Evolutionary conservation across 2,113 vertebrate species (phyloP), one percentile per base, ranked within the genome.

Genomic region (Ochotona curzoniae): DNA sequence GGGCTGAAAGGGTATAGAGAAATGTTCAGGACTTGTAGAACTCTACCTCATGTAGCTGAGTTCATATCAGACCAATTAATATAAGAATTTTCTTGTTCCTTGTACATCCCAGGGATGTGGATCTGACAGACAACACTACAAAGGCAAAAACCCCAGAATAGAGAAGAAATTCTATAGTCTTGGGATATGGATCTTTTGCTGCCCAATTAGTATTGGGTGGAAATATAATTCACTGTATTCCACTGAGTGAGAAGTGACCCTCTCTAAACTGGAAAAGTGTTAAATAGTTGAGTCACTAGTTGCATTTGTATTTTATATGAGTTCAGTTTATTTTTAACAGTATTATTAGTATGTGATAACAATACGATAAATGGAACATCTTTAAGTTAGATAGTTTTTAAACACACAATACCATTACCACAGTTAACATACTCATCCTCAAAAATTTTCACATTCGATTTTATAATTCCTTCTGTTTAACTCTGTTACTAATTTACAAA

Each of bases 51-150:
- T 79, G 38, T 64, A 35, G 35, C 32, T 57, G 13, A 94, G 64
- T 30, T 60, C 32, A 7, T 44, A 35, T 70, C 63, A 78, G 20
- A 87, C 23, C 13, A 91, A 94, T 60, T 73, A 61, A 88, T 63
- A 28, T 30, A 44, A 76, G n/a, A 12, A 25, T 90, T 93, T 93
- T 82, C 44, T 86, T 18, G 23, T 90, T 93, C 86, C 26, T 28
- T 76, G 1, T 64, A 63, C 57, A 6, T 26, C 44, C 67, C 17
- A 63, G 66, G 4, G 23, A 79, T 91, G 30, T 64, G 30, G 25
- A 71, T 32, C 23, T 47, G 66, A 66, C 21, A 67, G 23, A 18
- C 57, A 75, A 74, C 23, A 83, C 64, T 69, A 26, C 70, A 66
- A 10, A 83, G 13, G 18, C 61, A 78, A 80, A 47, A 93, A 76